A percentile compares a stretch with the other conserved stretches of the same genome.
These are phyloP conservation scores for Cotesia congregata DNA, from an alignment of 2,888 invertebrate genomes.

Conservation along the genomic window DNA sequence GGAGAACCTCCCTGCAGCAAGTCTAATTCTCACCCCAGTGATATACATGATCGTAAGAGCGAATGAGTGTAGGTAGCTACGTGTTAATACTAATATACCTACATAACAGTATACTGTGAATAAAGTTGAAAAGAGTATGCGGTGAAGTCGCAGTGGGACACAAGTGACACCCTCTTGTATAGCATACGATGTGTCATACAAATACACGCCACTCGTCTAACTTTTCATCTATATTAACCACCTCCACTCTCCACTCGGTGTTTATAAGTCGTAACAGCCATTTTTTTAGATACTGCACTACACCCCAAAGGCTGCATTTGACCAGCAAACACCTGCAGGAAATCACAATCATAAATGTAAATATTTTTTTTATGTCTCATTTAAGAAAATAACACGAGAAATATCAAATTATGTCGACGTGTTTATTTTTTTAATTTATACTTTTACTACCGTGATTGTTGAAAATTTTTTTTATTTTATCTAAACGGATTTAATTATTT, in stretches of 20 bases:
- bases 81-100: background rate
- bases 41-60: constrained; percentile 5
- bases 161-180: constrained; percentile 42
- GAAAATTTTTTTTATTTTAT: constrained; percentile 6
- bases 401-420: background rate
- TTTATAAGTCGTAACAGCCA: constrained; percentile 57
- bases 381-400: constrained; percentile 4
- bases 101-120: background rate
- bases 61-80: background rate
- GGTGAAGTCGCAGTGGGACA: constrained; percentile 20
- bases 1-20: constrained; percentile 42
- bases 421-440: constrained; percentile 4
- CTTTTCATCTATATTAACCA: constrained; percentile 46
- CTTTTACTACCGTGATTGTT: background rate
- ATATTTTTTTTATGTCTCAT: constrained; percentile 63
- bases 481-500: background rate
- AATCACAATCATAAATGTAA: constrained; percentile 69
- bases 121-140: constrained; percentile 18
- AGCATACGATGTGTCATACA: constrained; percentile 64
- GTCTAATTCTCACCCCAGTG: constrained; percentile 55
- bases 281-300: constrained; percentile 37
- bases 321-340: constrained; percentile 67
- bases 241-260: constrained; percentile 36
- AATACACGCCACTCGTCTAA: constrained; percentile 62
- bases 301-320: constrained; percentile 21